Base-by-base conservation (phyloP, 2,888 invertebrate genomes). In the Nycteola revayana region DNA sequence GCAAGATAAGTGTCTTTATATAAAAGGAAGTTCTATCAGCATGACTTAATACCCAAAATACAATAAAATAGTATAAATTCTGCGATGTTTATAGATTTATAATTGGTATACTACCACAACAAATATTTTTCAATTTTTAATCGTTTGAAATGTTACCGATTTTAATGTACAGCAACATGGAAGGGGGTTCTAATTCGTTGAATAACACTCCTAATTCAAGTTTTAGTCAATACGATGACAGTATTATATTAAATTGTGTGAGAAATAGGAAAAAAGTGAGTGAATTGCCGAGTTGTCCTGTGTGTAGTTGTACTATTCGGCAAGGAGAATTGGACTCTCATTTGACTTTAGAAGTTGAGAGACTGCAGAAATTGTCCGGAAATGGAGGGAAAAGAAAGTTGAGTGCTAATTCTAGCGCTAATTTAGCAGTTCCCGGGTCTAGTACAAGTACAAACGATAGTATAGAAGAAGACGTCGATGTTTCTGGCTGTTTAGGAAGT, bases 261-360 rank as follows among this genome's bases (percentile, higher is more conserved):
- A 81, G 93, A 49, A 91, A 84, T 61, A 88, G 92, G 38, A 91
- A 90, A 59, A 91, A 91, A 73, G 91, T 91, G 37, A 73, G 90
- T 4, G 94, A 94, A 62, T 91, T 93, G 7, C 90, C 92, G n/a
- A 94, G 91, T 72, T 98, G 98, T 75, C 97, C 98, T 0, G 94
- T 96, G 1, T 98, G 98, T 75, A 94, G 96, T 45, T 92, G 95
- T 42, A 96, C 96, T 1, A 90, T 98, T 25, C 89, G 96, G 28
- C 91, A 93, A 1, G 93, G 93, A 1, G 97, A 97, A 75, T 86
- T 97, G n/a, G 95, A 96, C 54, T 89, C 93, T 11, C 98, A 97
- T 80, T 92, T 95, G 49, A 83, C 92, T 28, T 90, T 94, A 42
- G 97, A 97, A 84, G 89, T 97, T 47, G 86, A 86, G 6, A 68